Evolutionary conservation across 2,797 vertebrate species (phyloP).

Genomic region (Acanthurus leucopareius): DNA sequence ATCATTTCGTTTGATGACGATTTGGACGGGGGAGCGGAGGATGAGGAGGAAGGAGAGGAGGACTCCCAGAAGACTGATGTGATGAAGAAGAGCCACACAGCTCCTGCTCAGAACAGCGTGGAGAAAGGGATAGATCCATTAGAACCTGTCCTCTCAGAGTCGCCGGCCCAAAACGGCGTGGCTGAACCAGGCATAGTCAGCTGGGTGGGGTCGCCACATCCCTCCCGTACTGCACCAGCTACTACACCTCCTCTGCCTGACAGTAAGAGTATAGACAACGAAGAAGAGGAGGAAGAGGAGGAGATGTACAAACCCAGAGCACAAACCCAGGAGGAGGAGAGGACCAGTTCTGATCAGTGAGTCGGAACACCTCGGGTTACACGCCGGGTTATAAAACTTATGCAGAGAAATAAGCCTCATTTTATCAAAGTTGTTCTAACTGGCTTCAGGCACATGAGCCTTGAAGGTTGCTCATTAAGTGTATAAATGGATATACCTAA

Average conservation of each 20-base stretch:
- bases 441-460: neutral
- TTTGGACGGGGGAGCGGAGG: conserved; percentile 87
- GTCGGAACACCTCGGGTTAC: conserved; percentile 45
- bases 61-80: conserved; percentile 70
- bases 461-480: neutral
- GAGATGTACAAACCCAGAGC: conserved; percentile 81
- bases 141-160: conserved; percentile 63
- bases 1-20: conserved; percentile 98
- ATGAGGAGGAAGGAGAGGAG: conserved; percentile 85
- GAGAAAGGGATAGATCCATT: conserved; percentile 88
- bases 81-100: conserved; percentile 78
- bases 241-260: conserved; percentile 67
- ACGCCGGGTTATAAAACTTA: neutral
- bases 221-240: conserved; percentile 57
- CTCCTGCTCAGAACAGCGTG: conserved; percentile 84
- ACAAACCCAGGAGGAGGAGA: conserved; percentile 74
- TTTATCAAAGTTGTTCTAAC: neutral
- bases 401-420: neutral
- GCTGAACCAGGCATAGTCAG: conserved; percentile 67
- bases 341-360: conserved; percentile 79
- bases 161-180: conserved; percentile 77
- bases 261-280: conserved; percentile 82
- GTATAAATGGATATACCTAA: neutral
- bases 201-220: conserved; percentile 81
- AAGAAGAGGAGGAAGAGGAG: conserved; percentile 85